Evolutionary conservation across 2,113 vertebrate species (phyloP).

Genomic region (Caranx melampygus): DNA sequence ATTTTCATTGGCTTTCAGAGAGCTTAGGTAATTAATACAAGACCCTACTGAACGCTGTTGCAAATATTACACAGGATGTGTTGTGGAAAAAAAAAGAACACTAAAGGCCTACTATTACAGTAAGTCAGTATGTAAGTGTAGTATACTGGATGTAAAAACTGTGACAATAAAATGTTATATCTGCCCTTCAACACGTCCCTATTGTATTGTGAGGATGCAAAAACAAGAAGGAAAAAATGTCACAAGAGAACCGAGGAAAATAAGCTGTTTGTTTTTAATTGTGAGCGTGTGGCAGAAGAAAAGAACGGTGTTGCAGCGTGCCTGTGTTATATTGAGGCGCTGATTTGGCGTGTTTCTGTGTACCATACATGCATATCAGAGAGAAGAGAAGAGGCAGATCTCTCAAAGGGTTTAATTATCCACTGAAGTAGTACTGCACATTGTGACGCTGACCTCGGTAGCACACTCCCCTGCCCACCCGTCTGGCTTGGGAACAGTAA

Average conservation of each 20-base stretch:
- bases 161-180: background rate
- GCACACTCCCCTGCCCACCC: conserved; percentile 36
- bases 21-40: conserved; percentile 4
- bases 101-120: too few species aligned
- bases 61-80: background rate
- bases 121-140: background rate
- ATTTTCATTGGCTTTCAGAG: conserved; percentile 25
- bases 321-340: conserved; percentile 25
- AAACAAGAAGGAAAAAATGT: background rate
- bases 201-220: background rate
- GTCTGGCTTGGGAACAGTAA: conserved; percentile 42
- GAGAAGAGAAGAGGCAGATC: conserved; percentile 44
- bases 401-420: conserved; percentile 83
- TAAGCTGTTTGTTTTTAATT: conserved; percentile 29
- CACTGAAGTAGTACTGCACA: conserved; percentile 66
- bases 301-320: background rate
- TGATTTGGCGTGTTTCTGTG: conserved; percentile 30
- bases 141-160: background rate
- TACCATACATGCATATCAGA: conserved; percentile 39
- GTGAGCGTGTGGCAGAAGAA: background rate
- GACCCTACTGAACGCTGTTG: conserved; percentile 11
- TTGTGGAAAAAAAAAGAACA: background rate
- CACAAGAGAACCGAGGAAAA: conserved; percentile 10
- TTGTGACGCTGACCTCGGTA: conserved; percentile 71
- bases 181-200: conserved; percentile 7